A percentile compares a stretch with the other conserved stretches of the same genome.
These are phyloP conservation scores for Aphelocoma coerulescens DNA, from an alignment of 2,113 vertebrate genomes.

Conservation along the genomic window DNA sequence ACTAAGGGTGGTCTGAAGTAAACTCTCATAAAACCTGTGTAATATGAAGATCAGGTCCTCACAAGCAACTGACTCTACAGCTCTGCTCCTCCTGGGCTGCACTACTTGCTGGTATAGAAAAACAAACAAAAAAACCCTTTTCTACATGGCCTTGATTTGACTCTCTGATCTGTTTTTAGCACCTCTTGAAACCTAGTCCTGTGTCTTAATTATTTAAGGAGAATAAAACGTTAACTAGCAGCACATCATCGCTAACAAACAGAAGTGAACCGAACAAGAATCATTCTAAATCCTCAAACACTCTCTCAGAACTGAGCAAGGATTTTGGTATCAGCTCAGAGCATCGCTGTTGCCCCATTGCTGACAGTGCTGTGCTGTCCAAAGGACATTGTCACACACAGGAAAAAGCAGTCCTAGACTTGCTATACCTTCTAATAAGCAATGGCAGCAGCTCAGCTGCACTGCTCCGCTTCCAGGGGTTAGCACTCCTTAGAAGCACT, in stretches of 20 bases:
- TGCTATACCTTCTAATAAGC: background rate
- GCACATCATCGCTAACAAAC: background rate
- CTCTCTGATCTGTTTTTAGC: background rate
- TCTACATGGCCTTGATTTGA: background rate
- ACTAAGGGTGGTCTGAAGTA: background rate
- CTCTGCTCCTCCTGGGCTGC: background rate
- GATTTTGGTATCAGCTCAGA: background rate
- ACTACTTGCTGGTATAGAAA: background rate
- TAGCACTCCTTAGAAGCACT: too few relatives aligned
- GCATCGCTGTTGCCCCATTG: accelerated
- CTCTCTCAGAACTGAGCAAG: background rate
- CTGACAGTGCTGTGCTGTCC: background rate
- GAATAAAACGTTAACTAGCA: background rate
- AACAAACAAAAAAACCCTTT: background rate
- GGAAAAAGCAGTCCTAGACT: background rate
- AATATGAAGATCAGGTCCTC: background rate
- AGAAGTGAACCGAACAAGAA: background rate
- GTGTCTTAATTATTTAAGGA: background rate
- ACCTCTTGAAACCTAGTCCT: background rate
- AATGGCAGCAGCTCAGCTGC: background rate
- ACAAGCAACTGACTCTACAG: background rate
- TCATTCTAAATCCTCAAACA: background rate
- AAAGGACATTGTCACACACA: background rate
- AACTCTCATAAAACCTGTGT: background rate
- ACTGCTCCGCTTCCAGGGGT: background rate